Evolutionary conservation across 2,888 invertebrate genomes (phyloP).

Genomic region (Trichogramma evanescens): DNA sequence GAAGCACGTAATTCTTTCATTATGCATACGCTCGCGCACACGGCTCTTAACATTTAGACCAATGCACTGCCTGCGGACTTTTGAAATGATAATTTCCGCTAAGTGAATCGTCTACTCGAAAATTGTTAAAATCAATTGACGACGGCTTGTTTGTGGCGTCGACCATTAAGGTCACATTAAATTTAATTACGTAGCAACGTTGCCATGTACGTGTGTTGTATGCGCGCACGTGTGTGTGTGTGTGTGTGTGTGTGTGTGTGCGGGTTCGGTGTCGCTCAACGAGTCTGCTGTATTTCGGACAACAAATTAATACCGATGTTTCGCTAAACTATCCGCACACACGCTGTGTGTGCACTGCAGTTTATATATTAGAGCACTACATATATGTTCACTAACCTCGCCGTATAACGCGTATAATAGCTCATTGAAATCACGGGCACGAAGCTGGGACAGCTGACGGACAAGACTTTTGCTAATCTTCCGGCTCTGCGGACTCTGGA

Average conservation of each 20-base stretch:
- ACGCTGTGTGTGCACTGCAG: neutral
- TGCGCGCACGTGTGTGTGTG: too few species aligned
- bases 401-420: neutral
- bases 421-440: slow-evolving; percentile 38
- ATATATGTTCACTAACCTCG: neutral
- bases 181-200: neutral
- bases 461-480: slow-evolving; percentile 46
- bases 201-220: too few species aligned
- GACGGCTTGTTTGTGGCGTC: too few species aligned
- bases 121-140: too few species aligned
- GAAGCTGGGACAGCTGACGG: slow-evolving; percentile 33
- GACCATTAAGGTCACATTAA: slow-evolving; percentile 1
- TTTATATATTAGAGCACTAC: neutral
- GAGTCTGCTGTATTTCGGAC: neutral
- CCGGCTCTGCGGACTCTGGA: slow-evolving; percentile 50
- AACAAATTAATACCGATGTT: slow-evolving; percentile 9
- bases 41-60: neutral
- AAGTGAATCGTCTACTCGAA: neutral
- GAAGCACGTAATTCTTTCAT: too few species aligned
- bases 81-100: neutral
- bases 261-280: neutral
- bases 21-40: too few species aligned
- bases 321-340: neutral
- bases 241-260: neutral
- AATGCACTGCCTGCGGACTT: neutral